These are phyloP conservation scores for Drosophila macrospina DNA, from an alignment of 2,888 invertebrate species.

Conservation along the genomic window DNA sequence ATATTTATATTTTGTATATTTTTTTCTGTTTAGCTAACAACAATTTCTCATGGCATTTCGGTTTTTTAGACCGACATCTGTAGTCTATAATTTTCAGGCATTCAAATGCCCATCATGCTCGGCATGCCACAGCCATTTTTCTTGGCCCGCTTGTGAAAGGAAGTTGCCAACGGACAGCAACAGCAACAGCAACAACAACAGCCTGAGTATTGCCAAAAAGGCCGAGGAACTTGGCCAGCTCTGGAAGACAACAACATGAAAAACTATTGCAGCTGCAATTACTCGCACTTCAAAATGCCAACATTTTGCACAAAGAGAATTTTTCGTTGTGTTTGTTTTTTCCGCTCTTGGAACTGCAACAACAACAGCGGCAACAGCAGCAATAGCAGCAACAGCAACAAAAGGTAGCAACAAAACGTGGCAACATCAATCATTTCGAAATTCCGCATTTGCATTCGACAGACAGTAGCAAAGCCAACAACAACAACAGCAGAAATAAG, in stretches of 20 bases:
- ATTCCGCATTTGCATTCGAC: constrained; percentile 62
- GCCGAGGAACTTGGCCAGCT: constrained; percentile 60
- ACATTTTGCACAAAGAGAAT: constrained; percentile 78
- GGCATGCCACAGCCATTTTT: constrained; percentile 70
- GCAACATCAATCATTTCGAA: constrained; percentile 76
- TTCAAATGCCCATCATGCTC: constrained; percentile 74
- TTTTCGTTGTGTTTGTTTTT: constrained; percentile 61
- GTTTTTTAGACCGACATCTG: constrained; percentile 62
- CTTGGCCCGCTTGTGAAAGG: constrained; percentile 70
- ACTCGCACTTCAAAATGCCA: constrained; percentile 80
- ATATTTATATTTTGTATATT: neutral
- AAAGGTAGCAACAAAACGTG: constrained; percentile 44
- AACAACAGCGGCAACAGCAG: constrained; percentile 54
- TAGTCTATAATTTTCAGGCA: constrained; percentile 73
- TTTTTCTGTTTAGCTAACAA: constrained; percentile 22
- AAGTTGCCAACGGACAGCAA: constrained; percentile 46
- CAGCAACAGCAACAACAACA: constrained; percentile 19
- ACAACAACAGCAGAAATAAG: constrained; percentile 41
- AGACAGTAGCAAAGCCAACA: constrained; percentile 47
- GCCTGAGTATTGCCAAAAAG: constrained; percentile 66
- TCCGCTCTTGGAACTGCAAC: neutral
- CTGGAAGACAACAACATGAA: constrained; percentile 63
- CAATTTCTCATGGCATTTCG: constrained; percentile 55
- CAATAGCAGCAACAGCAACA: constrained; percentile 66
- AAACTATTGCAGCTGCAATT: constrained; percentile 81